Percentiles rank a stretch among this genome's conserved stretches.
phyloP scores from a whole-genome alignment of 2,797 vertebrate species.

The Clarias laeviceps region DNA sequence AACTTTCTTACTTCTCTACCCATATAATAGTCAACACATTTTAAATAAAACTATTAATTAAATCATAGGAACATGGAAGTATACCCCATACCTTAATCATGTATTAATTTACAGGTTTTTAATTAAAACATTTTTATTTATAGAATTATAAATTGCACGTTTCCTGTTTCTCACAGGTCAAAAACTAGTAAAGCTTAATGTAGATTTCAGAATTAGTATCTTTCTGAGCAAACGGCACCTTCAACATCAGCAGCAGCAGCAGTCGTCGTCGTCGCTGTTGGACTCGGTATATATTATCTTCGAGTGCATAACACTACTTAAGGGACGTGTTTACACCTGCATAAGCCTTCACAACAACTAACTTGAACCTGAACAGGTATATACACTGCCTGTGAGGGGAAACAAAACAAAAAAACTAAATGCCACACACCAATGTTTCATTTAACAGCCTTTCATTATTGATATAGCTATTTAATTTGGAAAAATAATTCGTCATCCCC shows the following conservation, averaged over 20 bases:
- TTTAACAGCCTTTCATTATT: no score
- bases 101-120: not conserved
- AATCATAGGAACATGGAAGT: not conserved
- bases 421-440: no score
- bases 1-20: not conserved
- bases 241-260: constrained; percentile 71
- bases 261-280: constrained; percentile 39
- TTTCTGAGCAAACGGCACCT: constrained; percentile 11
- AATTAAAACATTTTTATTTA: no score
- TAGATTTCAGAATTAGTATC: not conserved
- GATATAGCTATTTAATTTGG: no score
- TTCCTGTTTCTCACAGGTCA: not conserved
- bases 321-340: not conserved
- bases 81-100: not conserved
- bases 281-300: constrained; percentile 49
- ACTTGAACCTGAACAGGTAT: not conserved
- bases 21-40: not conserved
- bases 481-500: no score
- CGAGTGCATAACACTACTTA: constrained; percentile 45
- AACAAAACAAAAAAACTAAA: no score
- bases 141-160: not conserved
- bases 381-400: not conserved
- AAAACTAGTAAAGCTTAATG: not conserved
- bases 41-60: not conserved
- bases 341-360: not conserved